These are phyloP conservation scores for Perca schrenkii DNA, from an alignment of 2,113 vertebrate genomes.

Conservation along the genomic window DNA sequence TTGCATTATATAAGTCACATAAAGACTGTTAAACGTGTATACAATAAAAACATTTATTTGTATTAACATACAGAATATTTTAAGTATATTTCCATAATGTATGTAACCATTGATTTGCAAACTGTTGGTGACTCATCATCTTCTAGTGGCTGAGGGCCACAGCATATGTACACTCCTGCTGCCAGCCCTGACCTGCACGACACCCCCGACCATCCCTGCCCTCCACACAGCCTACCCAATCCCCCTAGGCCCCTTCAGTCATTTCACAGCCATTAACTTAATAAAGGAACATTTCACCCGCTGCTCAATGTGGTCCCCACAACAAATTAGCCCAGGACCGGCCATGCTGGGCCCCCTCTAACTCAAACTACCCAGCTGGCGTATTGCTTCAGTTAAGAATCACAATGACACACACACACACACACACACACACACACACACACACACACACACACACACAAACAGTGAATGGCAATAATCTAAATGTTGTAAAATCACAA, in stretches of 20 bases:
- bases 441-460: background rate
- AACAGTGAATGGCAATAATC: background rate
- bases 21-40: background rate
- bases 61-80: too few species aligned
- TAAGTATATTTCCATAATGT: too few species aligned
- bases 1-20: background rate
- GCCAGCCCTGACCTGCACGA: background rate
- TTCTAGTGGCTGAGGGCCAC: too few species aligned
- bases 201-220: background rate
- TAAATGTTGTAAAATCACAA: background rate
- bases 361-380: slow-evolving; percentile 25
- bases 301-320: slow-evolving; percentile 41
- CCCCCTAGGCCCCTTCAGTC: slow-evolving; percentile 41
- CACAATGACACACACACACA: too few species aligned
- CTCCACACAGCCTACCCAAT: background rate
- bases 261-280: slow-evolving; percentile 76
- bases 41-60: background rate
- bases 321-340: slow-evolving; percentile 61
- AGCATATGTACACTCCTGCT: background rate
- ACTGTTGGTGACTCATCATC: background rate
- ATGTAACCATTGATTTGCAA: background rate
- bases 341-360: background rate
- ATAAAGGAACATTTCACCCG: slow-evolving; percentile 64
- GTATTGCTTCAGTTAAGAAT: background rate
- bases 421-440: background rate